Evolutionary conservation across 2,797 vertebrate species (phyloP), one percentile per base, ranked within the genome.

Genomic region (Anas bernieri): DNA sequence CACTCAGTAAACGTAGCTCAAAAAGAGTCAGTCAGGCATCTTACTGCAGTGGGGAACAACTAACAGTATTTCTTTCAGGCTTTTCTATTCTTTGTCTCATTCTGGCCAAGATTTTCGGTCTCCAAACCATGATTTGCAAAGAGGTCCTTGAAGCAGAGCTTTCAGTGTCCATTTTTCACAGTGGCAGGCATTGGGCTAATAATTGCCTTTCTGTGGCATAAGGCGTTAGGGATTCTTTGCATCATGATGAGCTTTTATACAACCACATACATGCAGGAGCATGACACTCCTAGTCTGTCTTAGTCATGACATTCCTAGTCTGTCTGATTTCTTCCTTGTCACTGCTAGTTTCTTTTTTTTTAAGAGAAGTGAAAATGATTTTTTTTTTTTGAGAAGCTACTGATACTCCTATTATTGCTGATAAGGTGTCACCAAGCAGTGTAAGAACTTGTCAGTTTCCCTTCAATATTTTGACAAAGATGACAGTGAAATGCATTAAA

Each of bases 391-490:
- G 30, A 91, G 21, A 78, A 86, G 26, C 18, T 46, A 17, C 50
- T 16, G 75, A 48, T 56, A 8, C 6, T 72, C 13, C 37, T 66
- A 7, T 77, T 72, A 56, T 25, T 70, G 22, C 21, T 50, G 56
- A 75, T 85, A 72, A 83, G 48, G 11, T 66, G 23, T 37, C 43
- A 35, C 33, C 17, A 76, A 88, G 45, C 20, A 21, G 8, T 26
- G 9, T 18, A 52, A 88, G 35, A 22, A 90, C 56, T 43, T 59
- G 30, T n/a, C 56, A 56, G 30, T n/a, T 43, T 84, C n/a, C 39
- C 64, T 59, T 79, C 56, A 84, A 23, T 66, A 81, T 76, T 92
- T 76, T 82, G 43, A 82, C 35, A 41, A 31, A 77, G 82, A 93
- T 91, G 26, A 50, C 7, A 68, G 1, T 37, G 68, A 45, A 31